Evolutionary conservation across 2,888 invertebrate species (phyloP), one percentile per base, ranked within the genome.

Genomic region (Harpalus rubripes): DNA sequence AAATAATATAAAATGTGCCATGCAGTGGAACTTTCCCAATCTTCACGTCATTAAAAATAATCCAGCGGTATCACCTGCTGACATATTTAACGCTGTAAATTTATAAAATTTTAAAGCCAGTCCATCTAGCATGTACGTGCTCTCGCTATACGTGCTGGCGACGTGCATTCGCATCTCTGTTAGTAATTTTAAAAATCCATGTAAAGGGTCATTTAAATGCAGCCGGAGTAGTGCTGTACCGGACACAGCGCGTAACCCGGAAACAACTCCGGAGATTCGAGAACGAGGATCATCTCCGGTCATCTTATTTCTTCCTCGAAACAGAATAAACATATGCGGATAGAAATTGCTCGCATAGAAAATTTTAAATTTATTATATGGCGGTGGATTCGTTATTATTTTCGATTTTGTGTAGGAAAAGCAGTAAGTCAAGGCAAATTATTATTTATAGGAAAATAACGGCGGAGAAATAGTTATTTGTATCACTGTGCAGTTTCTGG

Each of bases 181-280:
- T 12, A 10, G 72, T 68, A 68, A 44, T 74, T 74, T 74, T 44
- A 74, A 74, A 74, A 74, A 74, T 74, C 72, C 44, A 74, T 74
- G 72, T 74, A 74, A 52, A 74, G 41, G 44, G 72, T 74, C 44
- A 74, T 74, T 74, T 74, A 74, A 74, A 74, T 74, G 72, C 72
- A 52, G 72, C 22, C 3, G 41, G 72, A 15, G 72, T 74, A 16
- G 18, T 18, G 41, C 41, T 74, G 72, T 18, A 74, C 72, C 18
- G 72, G 44, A 74, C 72, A 74, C 26, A 10, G 32, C 32, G 5
- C 68, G 41, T 41, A 68, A 4, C 32, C 41, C 68, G 41, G 39
- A 52, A 52, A 32, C 59, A 16, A 65, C 65, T 65, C 32, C 59
- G 15, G 10, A 63, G 22, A 26, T 63, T 22, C 63, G 22, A 3